phyloP scores from a whole-genome alignment of 2,888 invertebrate species.

The Plagiodera versicolora region DNA sequence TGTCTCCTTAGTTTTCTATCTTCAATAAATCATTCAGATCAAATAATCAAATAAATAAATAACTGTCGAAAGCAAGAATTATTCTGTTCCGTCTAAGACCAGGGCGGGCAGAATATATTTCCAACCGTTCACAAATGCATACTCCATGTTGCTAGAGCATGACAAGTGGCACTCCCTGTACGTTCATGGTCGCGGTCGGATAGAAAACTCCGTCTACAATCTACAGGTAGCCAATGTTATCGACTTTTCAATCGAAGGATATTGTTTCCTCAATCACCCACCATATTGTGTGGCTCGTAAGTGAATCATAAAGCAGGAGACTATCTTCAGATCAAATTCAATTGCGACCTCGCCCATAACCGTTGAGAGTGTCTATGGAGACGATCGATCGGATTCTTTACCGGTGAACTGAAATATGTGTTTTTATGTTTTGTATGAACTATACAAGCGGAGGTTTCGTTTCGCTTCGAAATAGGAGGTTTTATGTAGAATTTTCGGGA shows the following conservation, averaged over 20 bases:
- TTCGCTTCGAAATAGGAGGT: no score
- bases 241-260: background rate
- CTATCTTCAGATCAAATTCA: background rate
- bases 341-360: constrained; percentile 2
- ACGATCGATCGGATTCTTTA: background rate
- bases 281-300: background rate
- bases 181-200: background rate
- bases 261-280: constrained; percentile 1
- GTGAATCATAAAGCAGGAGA: constrained; percentile 8
- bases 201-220: background rate
- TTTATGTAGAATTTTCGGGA: no score
- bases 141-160: no score
- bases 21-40: no score
- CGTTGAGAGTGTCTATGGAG: background rate
- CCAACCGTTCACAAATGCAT: no score
- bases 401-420: background rate
- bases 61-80: no score
- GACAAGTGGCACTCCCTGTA: no score
- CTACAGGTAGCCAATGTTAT: background rate
- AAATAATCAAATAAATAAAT: no score
- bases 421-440: background rate
- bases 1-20: no score
- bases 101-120: no score
- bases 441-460: no score
- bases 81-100: no score